These are phyloP conservation scores for Holothuria glaberrima DNA, from an alignment of 35 echinoderm and acorn worm genomes.

Conservation along the genomic window DNA sequence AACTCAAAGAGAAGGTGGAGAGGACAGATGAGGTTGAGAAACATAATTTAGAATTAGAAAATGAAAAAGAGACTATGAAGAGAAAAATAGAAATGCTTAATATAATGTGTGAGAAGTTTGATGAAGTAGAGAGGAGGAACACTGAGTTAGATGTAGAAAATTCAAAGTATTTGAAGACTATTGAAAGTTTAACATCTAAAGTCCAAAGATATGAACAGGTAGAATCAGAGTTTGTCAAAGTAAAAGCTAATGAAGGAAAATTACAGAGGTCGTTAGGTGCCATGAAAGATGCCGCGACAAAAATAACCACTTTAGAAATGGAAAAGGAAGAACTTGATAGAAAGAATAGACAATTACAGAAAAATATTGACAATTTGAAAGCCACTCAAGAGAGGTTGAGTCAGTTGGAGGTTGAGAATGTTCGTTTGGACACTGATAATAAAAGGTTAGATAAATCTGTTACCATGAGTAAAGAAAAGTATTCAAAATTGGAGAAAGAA, in stretches of 20 bases:
- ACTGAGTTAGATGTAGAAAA: conserved; percentile 90
- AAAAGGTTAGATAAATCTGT: conserved; percentile 74
- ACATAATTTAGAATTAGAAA: conserved; percentile 74
- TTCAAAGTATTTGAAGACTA: conserved; percentile 67
- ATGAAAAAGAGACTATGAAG: conserved; percentile 86
- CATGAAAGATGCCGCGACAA: conserved; percentile 70
- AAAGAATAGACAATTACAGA: conserved; percentile 90
- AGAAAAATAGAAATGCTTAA: conserved; percentile 81
- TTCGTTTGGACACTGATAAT: conserved; percentile 86
- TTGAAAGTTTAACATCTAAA: conserved; percentile 73
- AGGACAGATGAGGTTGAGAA: conserved; percentile 85
- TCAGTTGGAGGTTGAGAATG: conserved; percentile 95
- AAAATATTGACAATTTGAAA: conserved; percentile 79
- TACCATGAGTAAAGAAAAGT: conserved; percentile 71
- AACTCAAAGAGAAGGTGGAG: conserved; percentile 74
- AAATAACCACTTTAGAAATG: conserved; percentile 79
- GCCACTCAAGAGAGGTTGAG: conserved; percentile 75
- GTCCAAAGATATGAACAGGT: conserved; percentile 77
- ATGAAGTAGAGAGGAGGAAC: conserved; percentile 85
- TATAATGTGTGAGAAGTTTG: conserved; percentile 89
- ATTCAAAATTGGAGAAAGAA: conserved; percentile 82
- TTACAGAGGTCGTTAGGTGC: conserved; percentile 83
- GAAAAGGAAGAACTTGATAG: conserved; percentile 94
- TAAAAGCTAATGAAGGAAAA: conserved; percentile 77
- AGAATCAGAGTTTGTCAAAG: conserved; percentile 80